Base-by-base conservation (phyloP, 2,113 vertebrate species). In the Galbula dea region DNA sequence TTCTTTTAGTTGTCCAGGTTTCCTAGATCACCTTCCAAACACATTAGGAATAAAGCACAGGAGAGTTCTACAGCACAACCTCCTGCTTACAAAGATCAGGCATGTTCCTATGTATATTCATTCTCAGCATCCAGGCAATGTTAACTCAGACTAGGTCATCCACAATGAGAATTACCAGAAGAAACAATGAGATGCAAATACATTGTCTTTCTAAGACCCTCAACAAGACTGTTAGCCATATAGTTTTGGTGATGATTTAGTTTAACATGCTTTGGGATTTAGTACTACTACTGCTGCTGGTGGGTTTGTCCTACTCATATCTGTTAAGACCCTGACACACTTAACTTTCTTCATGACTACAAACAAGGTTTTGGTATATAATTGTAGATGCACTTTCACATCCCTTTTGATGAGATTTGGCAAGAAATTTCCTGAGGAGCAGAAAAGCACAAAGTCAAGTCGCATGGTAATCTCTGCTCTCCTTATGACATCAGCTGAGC, bases 1-100 rank as follows among this genome's bases (percentile, higher is more conserved):
- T 30, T 61, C 10, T 68, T 68, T 67, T 57, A 59, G 15, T 12
- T 8, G 43, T 30, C 9, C 30, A 59, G 21, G 4, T 11, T 66
- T 71, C 29, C 52, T 48, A 74, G 29, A 86, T 74, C 13, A 36
- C 23, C 7, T 84, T 88, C 29, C 21, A 68, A 55, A 58, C 8
- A 46, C 0, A 0, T 20, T 19, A 66, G 52, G 39, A 75, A 65
- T 27, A 57, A 88, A 80, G n/a, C 1, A 1, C 7, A 30, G 41
- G 29, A 45, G 27, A 88, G 52, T 18, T 65, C 34, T 81, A 34
- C 19, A 67, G 22, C 2, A 7, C 24, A 72, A 11, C 2, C 11
- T 59, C 29, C 48, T n/a, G 46, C 41, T 82, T 16, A 51, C 16
- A 66, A 75, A 79, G 41, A 62, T 13, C 19, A 41, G 12, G 16